Evolutionary conservation across 2,113 vertebrate genomes (phyloP).

Genomic region (Daboia siamensis): DNA sequence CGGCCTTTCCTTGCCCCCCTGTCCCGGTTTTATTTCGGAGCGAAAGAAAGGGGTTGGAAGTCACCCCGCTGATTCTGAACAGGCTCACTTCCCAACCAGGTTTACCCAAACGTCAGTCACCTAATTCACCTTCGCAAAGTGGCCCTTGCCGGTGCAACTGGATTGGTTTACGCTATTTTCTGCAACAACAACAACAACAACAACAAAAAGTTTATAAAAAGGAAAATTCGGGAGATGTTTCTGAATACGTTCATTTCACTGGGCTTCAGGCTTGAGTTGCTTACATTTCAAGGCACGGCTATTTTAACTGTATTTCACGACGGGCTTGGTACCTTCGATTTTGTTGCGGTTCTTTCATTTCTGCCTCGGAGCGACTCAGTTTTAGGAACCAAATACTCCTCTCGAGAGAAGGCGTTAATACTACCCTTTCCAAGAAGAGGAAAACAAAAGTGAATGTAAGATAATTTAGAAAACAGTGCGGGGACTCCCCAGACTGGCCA

Average conservation of each 20-base stretch:
- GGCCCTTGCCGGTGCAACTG: not conserved
- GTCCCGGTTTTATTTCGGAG: not conserved
- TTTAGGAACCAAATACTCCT: not conserved
- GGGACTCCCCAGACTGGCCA: not conserved
- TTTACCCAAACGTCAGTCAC: not conserved
- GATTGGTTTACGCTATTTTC: not conserved
- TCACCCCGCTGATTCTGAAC: not conserved
- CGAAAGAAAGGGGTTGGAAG: not conserved
- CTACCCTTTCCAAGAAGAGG: not conserved
- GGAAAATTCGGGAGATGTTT: not conserved
- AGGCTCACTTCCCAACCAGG: not conserved
- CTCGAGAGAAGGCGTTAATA: not conserved
- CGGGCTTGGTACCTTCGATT: not conserved
- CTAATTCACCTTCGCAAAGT: not conserved
- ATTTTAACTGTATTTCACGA: not conserved
- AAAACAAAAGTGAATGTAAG: too few species aligned
- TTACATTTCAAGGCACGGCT: not conserved
- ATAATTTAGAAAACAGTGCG: not conserved
- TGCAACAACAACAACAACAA: not conserved
- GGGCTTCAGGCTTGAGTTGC: not conserved
- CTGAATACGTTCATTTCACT: not conserved
- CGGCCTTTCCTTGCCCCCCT: not conserved
- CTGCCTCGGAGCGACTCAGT: not conserved
- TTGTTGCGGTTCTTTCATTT: not conserved
- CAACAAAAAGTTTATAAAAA: not conserved